Evolutionary conservation across 2,888 invertebrate species (phyloP), one percentile per base, ranked within the genome.

Genomic region (Byasa hedistus): DNA sequence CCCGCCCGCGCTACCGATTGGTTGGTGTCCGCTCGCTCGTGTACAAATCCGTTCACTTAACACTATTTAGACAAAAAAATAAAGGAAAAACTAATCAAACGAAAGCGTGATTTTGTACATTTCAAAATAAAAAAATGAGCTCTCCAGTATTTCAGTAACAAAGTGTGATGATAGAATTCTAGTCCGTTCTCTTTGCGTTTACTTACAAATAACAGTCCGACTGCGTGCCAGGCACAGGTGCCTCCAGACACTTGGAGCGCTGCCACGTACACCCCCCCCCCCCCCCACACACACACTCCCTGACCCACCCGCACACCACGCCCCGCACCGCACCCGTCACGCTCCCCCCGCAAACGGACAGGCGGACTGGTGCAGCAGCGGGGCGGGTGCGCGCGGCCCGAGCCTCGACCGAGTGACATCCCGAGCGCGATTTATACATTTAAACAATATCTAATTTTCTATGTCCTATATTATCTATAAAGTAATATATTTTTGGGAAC

Each of bases 31-130:
- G 59, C 63, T 32, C 32, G 32, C 32, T 82, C 89, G 86, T 88
- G 85, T 89, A 90, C 89, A 88, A 90, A 87, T 84, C 81, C 82
- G 1, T 54, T 84, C 82, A 86, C 91, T 90, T 91, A 90, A 85
- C 79, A 78, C 87, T 90, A 91, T 89, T 86, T 87, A 87, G 82
- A 85, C 87, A 84, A 86, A 84, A 84, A 86, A 82, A 85, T 19
- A 82, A 73, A 72, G 76, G 74, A 81, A 72, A 77, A 76, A 81
- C 82, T 85, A 82, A 84, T 85, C 82, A 87, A 89, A 87, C 84
- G 84, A 90, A 87, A 91, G 89, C 87, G 87, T 88, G 85, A 87
- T 88, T 91, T 91, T 91, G 91, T 91, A 91, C 91, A 90, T 90
- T 90, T 86, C 86, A 85, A 86, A 88, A 63, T 51, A 62, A 81